Evolutionary conservation across 2,888 invertebrate species (phyloP).

Genomic region (Xestia rhomboidea): DNA sequence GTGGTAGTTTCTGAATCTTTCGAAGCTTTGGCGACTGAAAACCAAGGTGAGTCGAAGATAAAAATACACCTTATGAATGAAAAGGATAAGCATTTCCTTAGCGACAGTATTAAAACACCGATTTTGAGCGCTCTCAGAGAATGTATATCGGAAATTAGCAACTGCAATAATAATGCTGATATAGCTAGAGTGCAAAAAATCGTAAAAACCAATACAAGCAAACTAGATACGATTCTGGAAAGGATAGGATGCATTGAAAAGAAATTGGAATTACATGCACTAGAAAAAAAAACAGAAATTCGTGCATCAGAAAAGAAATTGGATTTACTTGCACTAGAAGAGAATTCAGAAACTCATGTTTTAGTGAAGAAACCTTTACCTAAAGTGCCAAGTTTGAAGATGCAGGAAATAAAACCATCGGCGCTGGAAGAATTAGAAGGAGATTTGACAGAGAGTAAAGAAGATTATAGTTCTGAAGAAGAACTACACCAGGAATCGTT

Average conservation of each 20-base stretch:
- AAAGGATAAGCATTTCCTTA: constrained; percentile 79
- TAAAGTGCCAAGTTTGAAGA: constrained; percentile 37
- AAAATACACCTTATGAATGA: constrained; percentile 87
- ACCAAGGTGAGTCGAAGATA: constrained; percentile 76
- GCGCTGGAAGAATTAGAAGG: constrained; percentile 80
- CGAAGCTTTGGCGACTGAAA: constrained; percentile 82
- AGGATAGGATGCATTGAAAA: constrained; percentile 80
- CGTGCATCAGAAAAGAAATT: constrained; percentile 46
- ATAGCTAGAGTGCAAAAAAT: constrained; percentile 73
- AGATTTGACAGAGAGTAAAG: constrained; percentile 74
- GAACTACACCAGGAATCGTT: constrained; percentile 72
- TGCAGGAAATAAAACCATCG: constrained; percentile 69
- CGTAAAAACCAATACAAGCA: constrained; percentile 74
- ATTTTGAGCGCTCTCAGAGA: constrained; percentile 81
- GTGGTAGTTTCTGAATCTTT: constrained; percentile 81
- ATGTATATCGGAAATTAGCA: constrained; percentile 76
- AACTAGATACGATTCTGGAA: constrained; percentile 79
- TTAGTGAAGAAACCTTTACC: constrained; percentile 15
- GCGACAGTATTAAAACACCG: constrained; percentile 81
- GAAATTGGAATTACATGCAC: constrained; percentile 67
- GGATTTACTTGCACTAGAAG: constrained; percentile 47
- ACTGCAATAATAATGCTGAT: constrained; percentile 69
- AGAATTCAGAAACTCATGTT: constrained; percentile 12
- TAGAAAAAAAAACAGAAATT: constrained; percentile 22
- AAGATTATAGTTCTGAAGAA: constrained; percentile 76